A percentile compares a stretch with the other conserved stretches of the same genome.
Evolutionary conservation across 2,113 vertebrate species (phyloP).

Genomic region (Paraplagusia blochii): DNA sequence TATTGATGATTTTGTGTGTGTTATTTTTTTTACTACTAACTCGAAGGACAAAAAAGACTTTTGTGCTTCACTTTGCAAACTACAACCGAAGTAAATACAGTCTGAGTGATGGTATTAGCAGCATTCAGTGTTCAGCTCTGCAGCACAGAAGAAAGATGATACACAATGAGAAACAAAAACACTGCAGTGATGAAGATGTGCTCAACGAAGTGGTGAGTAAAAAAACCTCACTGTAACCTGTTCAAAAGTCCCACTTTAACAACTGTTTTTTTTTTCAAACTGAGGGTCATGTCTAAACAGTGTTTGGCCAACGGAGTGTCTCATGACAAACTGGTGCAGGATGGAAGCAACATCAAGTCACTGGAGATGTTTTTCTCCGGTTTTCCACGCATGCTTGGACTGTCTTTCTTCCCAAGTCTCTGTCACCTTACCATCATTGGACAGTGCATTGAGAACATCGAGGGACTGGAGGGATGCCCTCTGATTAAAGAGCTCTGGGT

Average conservation of each 20-base stretch:
- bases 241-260: background rate
- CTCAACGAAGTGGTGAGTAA: conserved; percentile 81
- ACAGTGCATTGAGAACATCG: conserved; percentile 76
- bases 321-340: conserved; percentile 75
- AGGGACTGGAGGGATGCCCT: conserved; percentile 74
- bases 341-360: conserved; percentile 62
- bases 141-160: conserved; percentile 63
- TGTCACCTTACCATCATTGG: conserved; percentile 77
- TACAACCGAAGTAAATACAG: too few relatives aligned
- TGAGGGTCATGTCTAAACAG: conserved; percentile 54
- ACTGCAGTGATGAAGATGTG: conserved; percentile 71
- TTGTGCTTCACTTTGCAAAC: too few relatives aligned
- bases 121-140: background rate
- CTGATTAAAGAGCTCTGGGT: conserved; percentile 83
- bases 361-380: conserved; percentile 86
- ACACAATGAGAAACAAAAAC: conserved; percentile 66
- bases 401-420: conserved; percentile 78
- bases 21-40: too few relatives aligned
- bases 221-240: background rate
- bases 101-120: background rate
- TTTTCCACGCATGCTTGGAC: conserved; percentile 77
- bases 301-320: conserved; percentile 78
- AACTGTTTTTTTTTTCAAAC: background rate
- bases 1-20: too few relatives aligned
- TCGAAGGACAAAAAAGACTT: too few relatives aligned